Evolutionary conservation across 2,888 invertebrate genomes (phyloP).

Genomic region (Myopa testacea): DNA sequence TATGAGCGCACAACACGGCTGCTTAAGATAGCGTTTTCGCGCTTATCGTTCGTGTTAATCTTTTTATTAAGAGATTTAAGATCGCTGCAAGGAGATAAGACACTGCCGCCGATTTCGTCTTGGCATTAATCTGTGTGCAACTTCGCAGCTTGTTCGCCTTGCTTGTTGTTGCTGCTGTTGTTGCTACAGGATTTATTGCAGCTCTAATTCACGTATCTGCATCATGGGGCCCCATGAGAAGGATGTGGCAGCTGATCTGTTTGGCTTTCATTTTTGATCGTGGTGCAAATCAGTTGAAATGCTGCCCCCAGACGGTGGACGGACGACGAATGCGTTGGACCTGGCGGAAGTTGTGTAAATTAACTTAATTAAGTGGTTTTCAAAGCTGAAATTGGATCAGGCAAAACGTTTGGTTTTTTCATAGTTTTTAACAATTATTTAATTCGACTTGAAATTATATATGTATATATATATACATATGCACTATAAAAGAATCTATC

Average conservation of each 20-base stretch:
- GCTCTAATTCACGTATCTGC: slow-evolving; percentile 22
- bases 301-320: background rate
- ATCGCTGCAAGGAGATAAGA: slow-evolving; percentile 34
- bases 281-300: slow-evolving; percentile 28
- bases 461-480: no score
- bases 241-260: slow-evolving; percentile 24
- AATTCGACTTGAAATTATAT: no score
- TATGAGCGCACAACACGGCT: slow-evolving; percentile 16
- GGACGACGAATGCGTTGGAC: background rate
- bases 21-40: slow-evolving; percentile 22
- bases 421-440: background rate
- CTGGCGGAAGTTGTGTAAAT: slow-evolving; percentile 27
- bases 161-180: background rate
- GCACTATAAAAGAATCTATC: no score
- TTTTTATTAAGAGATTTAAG: slow-evolving; percentile 42
- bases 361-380: slow-evolving; percentile 27
- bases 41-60: slow-evolving; percentile 35
- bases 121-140: slow-evolving; percentile 24
- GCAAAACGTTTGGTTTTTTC: background rate
- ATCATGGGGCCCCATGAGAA: background rate
- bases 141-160: slow-evolving; percentile 28
- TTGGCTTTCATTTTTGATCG: slow-evolving; percentile 9
- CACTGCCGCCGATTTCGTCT: slow-evolving; percentile 17
- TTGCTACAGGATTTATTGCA: slow-evolving; percentile 28
- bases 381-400: background rate